Base-by-base conservation (phyloP, 2,797 vertebrate genomes). In the Argya squamiceps region DNA sequence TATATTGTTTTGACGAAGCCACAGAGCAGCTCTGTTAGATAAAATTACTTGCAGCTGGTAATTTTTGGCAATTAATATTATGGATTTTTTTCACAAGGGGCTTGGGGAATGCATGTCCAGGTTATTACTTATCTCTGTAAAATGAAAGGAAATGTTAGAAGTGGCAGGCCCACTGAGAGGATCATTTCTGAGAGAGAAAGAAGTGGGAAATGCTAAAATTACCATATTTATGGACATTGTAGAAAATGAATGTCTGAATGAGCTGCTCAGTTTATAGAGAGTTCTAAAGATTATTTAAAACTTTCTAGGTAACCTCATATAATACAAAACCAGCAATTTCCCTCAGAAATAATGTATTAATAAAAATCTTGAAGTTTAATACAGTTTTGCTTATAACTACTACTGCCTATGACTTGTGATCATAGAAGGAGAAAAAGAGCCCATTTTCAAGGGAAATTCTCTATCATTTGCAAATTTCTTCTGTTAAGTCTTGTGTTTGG, bases 171-270 rank as follows among this genome's bases (percentile, higher is more conserved):
- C 94, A 79, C 95, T 92, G 96, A 93, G 96, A 98, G 95, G 96
- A 97, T 97, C 93, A 96, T 98, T 98, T 98, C 97, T 96, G 94
- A 86, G 96, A 97, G 97, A 96, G 96, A 98, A 97, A 97, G 97
- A 97, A 81, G 70, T 97, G 96, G 96, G 97, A 99, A 99, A 99
- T 99, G 98, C 98, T 99, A 98, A 99, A 99, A 99, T 99, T 99
- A 99, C 90, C 98, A 98, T 99, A 98, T 98, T 98, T 98, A 98
- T 98, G 97, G 98, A 98, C 98, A 98, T 95, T 97, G 97, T 97
- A 97, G 98, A 98, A 98, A 98, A 98, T 93, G 91, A 97, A 94
- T 36, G 91, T 93, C 97, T 97, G 96, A 97, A 97, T 95, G 95
- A 97, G 49, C 58, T 89, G 36, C 70, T 97, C 47, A 34, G 24